These are phyloP conservation scores for Bombylius major DNA, from an alignment of 2,888 invertebrate species.

Conservation along the genomic window DNA sequence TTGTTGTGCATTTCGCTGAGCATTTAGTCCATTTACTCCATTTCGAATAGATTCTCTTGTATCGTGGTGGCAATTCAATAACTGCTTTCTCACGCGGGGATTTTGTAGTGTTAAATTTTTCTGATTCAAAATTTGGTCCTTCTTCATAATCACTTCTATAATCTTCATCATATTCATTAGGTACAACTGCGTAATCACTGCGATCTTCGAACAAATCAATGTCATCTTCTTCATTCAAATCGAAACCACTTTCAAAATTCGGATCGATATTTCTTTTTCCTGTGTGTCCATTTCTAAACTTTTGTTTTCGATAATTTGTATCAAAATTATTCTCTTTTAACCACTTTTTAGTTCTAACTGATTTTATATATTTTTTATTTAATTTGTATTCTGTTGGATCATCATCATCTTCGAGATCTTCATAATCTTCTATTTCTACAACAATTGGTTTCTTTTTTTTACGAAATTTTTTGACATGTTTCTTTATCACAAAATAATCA, in stretches of 20 bases:
- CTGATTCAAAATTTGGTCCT: neutral
- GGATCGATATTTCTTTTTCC: constrained; percentile 1
- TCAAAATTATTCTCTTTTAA: neutral
- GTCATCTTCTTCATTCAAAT: constrained; percentile 3
- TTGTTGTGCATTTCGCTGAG: constrained; percentile 63
- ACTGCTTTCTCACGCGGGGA: constrained; percentile 25
- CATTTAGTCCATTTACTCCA: constrained; percentile 82
- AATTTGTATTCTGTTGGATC: neutral
- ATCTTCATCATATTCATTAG: constrained; percentile 10
- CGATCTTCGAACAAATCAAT: constrained; percentile 11
- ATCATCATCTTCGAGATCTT: constrained; percentile 17
- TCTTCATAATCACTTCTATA: constrained; percentile 4
- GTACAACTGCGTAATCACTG: neutral
- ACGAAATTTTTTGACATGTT: constrained; percentile 15
- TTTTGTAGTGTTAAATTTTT: constrained; percentile 13
- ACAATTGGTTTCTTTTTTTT: constrained; percentile 21
- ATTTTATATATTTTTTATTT: constrained; percentile 2
- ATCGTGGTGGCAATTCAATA: constrained; percentile 25
- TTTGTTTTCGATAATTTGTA: neutral
- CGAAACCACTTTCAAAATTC: neutral
- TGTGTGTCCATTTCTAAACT: neutral
- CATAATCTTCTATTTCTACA: constrained; percentile 21
- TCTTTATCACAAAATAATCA: constrained; percentile 28
- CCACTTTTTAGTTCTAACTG: neutral
- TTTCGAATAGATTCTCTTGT: constrained; percentile 47